phyloP scores from a whole-genome alignment of 2,888 invertebrate species.

The Caradrina kadenii region DNA sequence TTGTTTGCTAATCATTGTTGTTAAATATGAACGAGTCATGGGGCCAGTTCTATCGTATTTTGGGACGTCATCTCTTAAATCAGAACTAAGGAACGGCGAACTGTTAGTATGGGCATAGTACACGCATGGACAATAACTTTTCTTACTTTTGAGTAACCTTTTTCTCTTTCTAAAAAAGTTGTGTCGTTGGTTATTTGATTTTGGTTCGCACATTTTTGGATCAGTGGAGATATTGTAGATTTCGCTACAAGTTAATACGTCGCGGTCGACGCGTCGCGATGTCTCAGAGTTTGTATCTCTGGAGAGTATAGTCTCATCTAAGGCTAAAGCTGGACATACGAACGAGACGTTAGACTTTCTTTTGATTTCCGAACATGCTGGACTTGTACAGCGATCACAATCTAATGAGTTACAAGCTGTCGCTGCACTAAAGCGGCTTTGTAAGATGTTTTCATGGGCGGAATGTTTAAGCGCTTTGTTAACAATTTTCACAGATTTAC shows the following conservation, averaged over 20 bases:
- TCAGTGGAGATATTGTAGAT: background rate
- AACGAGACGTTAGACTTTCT: constrained; percentile 57
- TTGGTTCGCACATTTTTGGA: constrained; percentile 25
- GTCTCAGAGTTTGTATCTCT: background rate
- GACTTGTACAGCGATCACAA: constrained; percentile 19
- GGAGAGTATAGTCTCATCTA: background rate
- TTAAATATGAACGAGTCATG: constrained; percentile 67
- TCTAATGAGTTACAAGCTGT: constrained; percentile 36
- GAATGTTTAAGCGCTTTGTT: constrained; percentile 11
- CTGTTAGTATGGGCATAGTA: constrained; percentile 74
- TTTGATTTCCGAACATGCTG: constrained; percentile 14
- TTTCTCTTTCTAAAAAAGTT: constrained; percentile 67
- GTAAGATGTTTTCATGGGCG: constrained; percentile 12
- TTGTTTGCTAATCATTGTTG: constrained; percentile 75
- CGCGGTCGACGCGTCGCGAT: background rate
- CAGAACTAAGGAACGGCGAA: constrained; percentile 63
- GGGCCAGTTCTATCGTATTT: constrained; percentile 7
- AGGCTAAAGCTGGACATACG: background rate
- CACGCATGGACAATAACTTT: constrained; percentile 67
- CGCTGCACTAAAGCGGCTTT: constrained; percentile 22
- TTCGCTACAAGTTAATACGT: background rate
- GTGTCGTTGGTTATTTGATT: constrained; percentile 41
- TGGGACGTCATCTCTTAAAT: constrained; percentile 9
- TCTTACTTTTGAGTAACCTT: constrained; percentile 60
- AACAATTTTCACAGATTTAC: background rate